Percentiles rank a stretch among this genome's conserved stretches.
These are phyloP conservation scores for Oncorhynchus keta DNA, from an alignment of 2,113 vertebrate genomes.

Conservation along the genomic window DNA sequence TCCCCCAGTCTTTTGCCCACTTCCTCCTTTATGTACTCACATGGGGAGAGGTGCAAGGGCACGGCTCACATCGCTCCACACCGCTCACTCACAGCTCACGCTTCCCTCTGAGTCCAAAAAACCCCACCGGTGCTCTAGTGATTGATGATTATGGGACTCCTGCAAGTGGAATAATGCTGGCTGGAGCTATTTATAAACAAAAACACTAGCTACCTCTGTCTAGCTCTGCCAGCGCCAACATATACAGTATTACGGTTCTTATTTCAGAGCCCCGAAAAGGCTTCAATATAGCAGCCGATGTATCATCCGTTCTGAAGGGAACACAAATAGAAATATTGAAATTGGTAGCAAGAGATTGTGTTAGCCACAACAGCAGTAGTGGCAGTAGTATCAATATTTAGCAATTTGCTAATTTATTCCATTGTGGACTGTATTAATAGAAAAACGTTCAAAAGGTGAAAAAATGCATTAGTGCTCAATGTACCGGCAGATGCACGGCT, in stretches of 20 bases:
- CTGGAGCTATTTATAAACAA: constrained; percentile 78
- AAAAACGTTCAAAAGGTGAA: constrained; percentile 23
- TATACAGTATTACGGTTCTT: constrained; percentile 59
- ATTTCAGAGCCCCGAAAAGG: constrained; percentile 53
- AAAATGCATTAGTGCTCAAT: constrained; percentile 38
- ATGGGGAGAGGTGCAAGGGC: constrained; percentile 57
- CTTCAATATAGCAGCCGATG: constrained; percentile 47
- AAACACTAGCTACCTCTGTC: constrained; percentile 59
- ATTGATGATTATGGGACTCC: constrained; percentile 77
- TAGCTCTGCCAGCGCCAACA: constrained; percentile 54
- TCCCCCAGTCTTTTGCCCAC: no score
- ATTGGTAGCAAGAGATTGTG: constrained; percentile 19
- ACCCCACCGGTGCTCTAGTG: constrained; percentile 47
- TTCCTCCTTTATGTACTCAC: constrained; percentile 57
- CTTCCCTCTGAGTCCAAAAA: constrained; percentile 51
- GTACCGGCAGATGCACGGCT: background rate
- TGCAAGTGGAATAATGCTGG: constrained; percentile 71
- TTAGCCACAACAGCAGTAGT: constrained; percentile 38
- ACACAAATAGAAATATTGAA: constrained; percentile 51
- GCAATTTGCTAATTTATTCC: constrained; percentile 53
- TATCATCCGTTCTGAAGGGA: constrained; percentile 46
- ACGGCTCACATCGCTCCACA: constrained; percentile 34
- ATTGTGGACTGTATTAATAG: constrained; percentile 28
- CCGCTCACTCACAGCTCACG: constrained; percentile 22
- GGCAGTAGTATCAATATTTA: constrained; percentile 56